Conservation (phyloP, 2,888 invertebrate species). For the Nowickia ferox region DNA sequence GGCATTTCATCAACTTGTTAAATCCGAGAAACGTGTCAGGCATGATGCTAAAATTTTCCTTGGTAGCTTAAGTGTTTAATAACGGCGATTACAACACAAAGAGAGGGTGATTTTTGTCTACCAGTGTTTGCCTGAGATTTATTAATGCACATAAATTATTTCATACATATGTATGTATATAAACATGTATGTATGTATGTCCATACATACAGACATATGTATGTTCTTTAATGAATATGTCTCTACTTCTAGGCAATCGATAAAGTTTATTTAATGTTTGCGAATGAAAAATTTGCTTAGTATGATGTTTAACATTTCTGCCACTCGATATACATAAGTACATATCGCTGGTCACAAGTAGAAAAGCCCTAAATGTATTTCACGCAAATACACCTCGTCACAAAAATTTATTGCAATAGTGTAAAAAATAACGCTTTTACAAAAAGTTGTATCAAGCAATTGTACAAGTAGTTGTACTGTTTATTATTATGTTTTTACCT, state of each 20-base stretch:
- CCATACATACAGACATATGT: no score
- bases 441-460: no score
- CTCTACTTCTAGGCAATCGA: conserved; percentile 26
- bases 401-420: no score
- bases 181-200: no score
- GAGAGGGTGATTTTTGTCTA: conserved; percentile 13
- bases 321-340: not conserved
- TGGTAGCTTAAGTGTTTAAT: conserved; percentile 67
- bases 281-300: conserved; percentile 32
- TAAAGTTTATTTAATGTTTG: conserved; percentile 28
- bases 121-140: not conserved
- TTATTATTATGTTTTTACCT: no score
- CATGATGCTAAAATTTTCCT: conserved; percentile 55
- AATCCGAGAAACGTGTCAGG: conserved; percentile 63
- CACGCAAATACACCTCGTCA: no score
- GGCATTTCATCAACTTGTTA: conserved; percentile 61
- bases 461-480: no score
- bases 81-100: conserved; percentile 53
- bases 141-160: not conserved
- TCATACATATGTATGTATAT: no score
- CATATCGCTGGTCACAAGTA: no score
- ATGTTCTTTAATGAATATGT: conserved; percentile 27
- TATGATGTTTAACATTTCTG: conserved; percentile 1
- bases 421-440: no score
- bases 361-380: no score